These are phyloP conservation scores for Priapulus caudatus DNA, from an alignment of 2,888 invertebrate genomes.

Conservation along the genomic window DNA sequence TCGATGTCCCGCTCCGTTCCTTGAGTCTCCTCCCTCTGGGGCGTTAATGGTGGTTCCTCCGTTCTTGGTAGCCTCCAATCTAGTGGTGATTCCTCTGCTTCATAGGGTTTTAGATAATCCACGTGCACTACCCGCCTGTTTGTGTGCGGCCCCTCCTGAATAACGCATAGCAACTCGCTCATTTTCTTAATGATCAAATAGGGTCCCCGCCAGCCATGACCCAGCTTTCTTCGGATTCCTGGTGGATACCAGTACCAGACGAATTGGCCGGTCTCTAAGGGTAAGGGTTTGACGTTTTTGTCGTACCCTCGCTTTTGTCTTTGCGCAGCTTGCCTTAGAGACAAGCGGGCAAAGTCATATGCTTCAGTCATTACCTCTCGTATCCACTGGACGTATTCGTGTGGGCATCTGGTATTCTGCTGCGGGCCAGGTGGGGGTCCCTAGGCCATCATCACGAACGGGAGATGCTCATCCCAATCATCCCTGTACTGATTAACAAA, in stretches of 20 bases:
- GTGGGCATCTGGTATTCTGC: background rate
- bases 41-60: too few species aligned
- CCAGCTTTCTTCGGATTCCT: background rate
- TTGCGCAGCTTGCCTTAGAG: too few species aligned
- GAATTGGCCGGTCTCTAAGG: background rate
- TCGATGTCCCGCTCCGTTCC: too few species aligned
- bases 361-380: background rate
- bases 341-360: too few species aligned
- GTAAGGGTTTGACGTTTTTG: background rate
- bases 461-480: constrained; percentile 1
- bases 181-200: background rate
- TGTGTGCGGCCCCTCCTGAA: background rate
- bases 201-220: background rate
- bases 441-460: background rate
- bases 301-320: too few species aligned
- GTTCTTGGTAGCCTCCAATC: too few species aligned
- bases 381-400: background rate
- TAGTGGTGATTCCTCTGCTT: background rate
- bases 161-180: background rate
- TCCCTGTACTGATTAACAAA: background rate
- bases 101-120: background rate
- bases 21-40: too few species aligned
- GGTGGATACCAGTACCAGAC: background rate
- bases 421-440: background rate
- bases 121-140: background rate